Evolutionary conservation across 2,888 invertebrate species (phyloP).

Genomic region (Tipula confusa): DNA sequence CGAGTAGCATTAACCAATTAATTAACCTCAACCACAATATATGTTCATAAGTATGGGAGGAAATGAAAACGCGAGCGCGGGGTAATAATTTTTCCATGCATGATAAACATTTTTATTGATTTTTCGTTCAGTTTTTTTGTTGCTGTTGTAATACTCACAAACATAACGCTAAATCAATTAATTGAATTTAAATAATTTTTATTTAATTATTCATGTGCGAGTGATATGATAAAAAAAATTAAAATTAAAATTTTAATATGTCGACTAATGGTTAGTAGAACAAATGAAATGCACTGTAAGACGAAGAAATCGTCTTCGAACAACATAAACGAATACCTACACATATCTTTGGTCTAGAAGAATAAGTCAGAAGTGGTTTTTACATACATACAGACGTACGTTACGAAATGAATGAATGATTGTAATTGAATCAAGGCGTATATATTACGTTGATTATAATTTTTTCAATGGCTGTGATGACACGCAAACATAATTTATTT

Average conservation of each 20-base stretch:
- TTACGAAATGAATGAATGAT: conserved; percentile 21
- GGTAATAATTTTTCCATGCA: background rate
- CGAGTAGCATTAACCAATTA: background rate
- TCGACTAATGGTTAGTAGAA: background rate
- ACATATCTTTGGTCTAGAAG: background rate
- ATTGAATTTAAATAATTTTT: conserved; percentile 12
- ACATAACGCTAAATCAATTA: background rate
- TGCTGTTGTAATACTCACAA: background rate
- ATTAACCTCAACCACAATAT: background rate
- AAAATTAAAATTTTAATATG: conserved; percentile 1
- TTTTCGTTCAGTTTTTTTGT: background rate
- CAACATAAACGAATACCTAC: background rate
- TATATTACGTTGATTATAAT: conserved; percentile 15
- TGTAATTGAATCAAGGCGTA: conserved; percentile 25
- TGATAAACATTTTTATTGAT: background rate
- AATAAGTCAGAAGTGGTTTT: background rate
- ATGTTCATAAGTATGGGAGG: background rate
- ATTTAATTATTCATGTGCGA: conserved; percentile 20
- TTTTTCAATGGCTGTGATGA: background rate
- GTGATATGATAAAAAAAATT: background rate
- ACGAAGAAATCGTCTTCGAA: background rate
- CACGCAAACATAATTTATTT: conserved; percentile 12
- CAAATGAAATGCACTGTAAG: too few species aligned
- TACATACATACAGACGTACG: too few species aligned
- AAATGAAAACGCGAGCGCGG: background rate